Evolutionary conservation across 2,797 vertebrate genomes (phyloP), one percentile per base, ranked within the genome.

Genomic region (Karalla daura): DNA sequence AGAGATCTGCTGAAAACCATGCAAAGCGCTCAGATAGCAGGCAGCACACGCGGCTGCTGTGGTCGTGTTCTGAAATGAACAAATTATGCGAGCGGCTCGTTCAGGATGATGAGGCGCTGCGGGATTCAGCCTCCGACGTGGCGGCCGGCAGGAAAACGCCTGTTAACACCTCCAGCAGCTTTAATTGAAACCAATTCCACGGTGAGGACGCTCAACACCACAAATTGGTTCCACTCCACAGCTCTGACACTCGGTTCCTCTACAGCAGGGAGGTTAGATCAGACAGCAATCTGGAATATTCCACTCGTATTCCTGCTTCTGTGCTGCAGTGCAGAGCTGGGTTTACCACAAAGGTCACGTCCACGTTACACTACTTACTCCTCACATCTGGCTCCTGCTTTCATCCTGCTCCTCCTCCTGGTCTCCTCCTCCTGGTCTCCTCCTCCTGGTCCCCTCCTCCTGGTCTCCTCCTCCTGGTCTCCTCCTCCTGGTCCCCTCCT

Each of bases 101-200:
- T 61, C 39, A 6, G 17, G 49, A 27, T 15, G 23, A 23, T 24
- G 24, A 30, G 50, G 1, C 5, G 14, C n/a, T 4, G 28, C 3
- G n/a, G 45, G 47, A 56, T 36, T 21, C 25, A 4, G 33, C 58
- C 66, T 63, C 40, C 41, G 32, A 20, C 21, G 13, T n/a, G 33
- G 66, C 39, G 49, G 66, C 40, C 47, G 54, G 20, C 1, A 39
- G 20, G 14, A 61, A 50, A n/a, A 54, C 3, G 10, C 28, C 49
- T 62, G 27, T 1, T 28, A 23, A 63, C 17, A 20, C 30, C 43
- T 66, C 15, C 33, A 21, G 40, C 55, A 7, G 37, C 40, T 10
- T 56, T 61, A 76, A 69, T 37, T 76, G 44, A 76, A 80, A 60
- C 50, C 43, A 65, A 32, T 68, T 62, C 50, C 51, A 39, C 43